Evolutionary conservation across 2,113 vertebrate species (phyloP), one percentile per base, ranked within the genome.

Genomic region (Donacobius atricapilla): DNA sequence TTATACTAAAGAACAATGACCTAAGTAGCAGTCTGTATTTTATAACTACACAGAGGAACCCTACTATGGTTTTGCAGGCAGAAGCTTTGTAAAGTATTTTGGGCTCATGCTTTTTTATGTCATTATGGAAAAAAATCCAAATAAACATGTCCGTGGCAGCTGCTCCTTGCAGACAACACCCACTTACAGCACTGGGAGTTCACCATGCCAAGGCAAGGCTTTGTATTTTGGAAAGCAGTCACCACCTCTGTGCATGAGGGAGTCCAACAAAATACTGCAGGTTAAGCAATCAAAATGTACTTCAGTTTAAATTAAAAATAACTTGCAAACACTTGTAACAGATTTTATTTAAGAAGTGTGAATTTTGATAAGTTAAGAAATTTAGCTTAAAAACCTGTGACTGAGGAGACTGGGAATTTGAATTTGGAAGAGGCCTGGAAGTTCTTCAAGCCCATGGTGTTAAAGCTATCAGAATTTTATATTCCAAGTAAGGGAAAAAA

Each of bases 311-410:
- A 77, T 73, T 48, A 69, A 91, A 93, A 61, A 91, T 39, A 87
- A 81, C 70, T 70, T 78, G 60, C 78, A 87, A 86, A 91, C 47
- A 39, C 65, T 85, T 92, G 57, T 27, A 95, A 89, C 53, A 71
- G 68, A 80, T 83, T 92, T 87, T 63, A 89, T 91, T 94, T 92
- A 65, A 83, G 70, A 78, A 79, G 58, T 69, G 79, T 57, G 68
- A 92, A 73, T 85, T 92, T 83, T 73, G 58, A 5, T 63, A 84
- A 95, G 60, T 45, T 89, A 84, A 53, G 42, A 89, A 89, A 90
- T 40, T 57, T 15, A 91, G 37, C 82, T 93, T 60, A 48, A 72
- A 90, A 93, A 48, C 30, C 40, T 69, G 70, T 58, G 83, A 91
- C 44, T 83, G 66, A 93, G 37, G 28, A 91, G 57, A 84, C 37